Base-by-base conservation (phyloP, 2,113 vertebrate genomes). In the Chlorodrepanis virens region DNA sequence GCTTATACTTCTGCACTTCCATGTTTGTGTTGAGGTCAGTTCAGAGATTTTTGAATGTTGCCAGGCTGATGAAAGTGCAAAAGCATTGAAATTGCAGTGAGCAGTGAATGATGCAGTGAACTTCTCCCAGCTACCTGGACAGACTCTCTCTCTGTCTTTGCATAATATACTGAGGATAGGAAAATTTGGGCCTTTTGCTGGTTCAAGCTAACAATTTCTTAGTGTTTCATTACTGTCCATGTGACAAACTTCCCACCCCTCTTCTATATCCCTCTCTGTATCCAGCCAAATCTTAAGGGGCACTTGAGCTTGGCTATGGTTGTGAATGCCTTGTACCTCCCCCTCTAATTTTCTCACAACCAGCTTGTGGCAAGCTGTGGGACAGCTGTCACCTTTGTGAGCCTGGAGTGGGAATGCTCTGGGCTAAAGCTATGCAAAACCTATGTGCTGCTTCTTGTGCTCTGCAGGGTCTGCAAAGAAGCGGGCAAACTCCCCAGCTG, bases 281-380 rank as follows among this genome's bases (percentile, higher is more conserved):
- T 15, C 22, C 15, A 22, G 12, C n/a, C n/a, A 67, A 12, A 25
- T 42, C 71, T 47, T 78, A 39, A 42, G 25, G 45, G 22, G 18
- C 44, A 20, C 22, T 12, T 56, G 56, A 45, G 20, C 20, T 85
- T 39, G 25, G 15, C 42, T 59, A 11, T 42, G 29, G 2, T 20
- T 90, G 57, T 50, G 50, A 45, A 54, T n/a, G 14, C 14, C 57
- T 71, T 56, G 39, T 52, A 44, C 27, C 21, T 57, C 5, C 21
- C 42, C 8, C 5, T 75, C 35, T 45, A 40, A 27, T 54, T 45
- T 22, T 71, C 1, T 0, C 12, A 24, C 0, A 3, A 39, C 11
- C 17, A 45, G 45, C 45, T 44, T 61, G 72, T 53, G 64, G 24
- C 28, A n/a, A n/a, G 2, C 47, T 35, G 35, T 0, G 1, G 42